phyloP scores from a whole-genome alignment of 1,140 invertebrate species.

The Panulirus ornatus region DNA sequence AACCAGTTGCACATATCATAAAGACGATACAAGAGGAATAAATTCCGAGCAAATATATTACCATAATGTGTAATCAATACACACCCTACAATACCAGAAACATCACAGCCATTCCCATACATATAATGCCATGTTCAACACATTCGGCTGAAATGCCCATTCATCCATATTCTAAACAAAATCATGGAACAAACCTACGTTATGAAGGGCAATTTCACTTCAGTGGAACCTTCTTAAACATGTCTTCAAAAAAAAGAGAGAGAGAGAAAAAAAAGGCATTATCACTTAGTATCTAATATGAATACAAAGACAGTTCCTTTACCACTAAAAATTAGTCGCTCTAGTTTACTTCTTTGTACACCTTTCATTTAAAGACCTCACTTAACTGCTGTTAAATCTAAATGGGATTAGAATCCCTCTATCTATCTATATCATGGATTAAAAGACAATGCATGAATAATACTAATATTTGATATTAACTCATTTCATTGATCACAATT shows the following conservation, averaged over 20 bases:
- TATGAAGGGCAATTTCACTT: not conserved
- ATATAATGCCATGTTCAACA: not conserved
- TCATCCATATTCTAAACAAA: not conserved
- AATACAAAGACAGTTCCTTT: too few species aligned
- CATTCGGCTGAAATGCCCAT: not conserved
- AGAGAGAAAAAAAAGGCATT: too few species aligned
- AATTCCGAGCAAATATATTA: too few species aligned
- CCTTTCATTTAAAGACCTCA: not conserved
- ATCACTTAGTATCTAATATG: not conserved
- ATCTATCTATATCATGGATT: not conserved
- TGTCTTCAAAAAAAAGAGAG: too few species aligned
- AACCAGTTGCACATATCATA: too few species aligned
- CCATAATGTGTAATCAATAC: not conserved
- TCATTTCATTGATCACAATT: not conserved
- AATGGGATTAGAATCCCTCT: not conserved
- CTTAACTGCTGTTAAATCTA: not conserved
- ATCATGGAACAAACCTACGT: not conserved
- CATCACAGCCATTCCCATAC: constrained; percentile 9
- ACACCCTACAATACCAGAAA: not conserved
- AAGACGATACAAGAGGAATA: too few species aligned
- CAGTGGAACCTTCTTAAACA: not conserved
- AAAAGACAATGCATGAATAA: not conserved
- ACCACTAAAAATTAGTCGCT: not conserved
- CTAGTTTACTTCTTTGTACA: not conserved
- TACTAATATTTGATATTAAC: not conserved